phyloP scores from a whole-genome alignment of 2,888 invertebrate species.

The Anorthoa munda region DNA sequence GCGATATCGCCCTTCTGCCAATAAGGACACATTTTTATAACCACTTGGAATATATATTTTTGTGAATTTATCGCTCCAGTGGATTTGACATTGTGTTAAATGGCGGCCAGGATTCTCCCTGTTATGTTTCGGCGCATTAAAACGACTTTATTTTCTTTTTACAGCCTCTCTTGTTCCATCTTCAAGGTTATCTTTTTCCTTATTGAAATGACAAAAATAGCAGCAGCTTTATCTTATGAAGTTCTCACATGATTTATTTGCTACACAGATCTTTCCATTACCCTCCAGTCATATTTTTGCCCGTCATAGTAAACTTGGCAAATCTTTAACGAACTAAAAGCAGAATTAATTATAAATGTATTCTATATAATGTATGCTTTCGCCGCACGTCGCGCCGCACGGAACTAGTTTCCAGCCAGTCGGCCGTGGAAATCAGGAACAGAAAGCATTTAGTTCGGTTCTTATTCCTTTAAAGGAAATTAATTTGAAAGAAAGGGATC shows the following conservation, averaged over 20 bases:
- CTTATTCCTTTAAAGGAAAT: slow-evolving; percentile 1
- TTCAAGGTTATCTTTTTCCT: slow-evolving; percentile 13
- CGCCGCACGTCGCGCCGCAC: neutral
- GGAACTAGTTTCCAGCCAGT: neutral
- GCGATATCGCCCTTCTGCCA: slow-evolving; percentile 20
- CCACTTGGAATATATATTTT: slow-evolving; percentile 31
- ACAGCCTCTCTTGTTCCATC: neutral
- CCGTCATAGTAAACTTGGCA: neutral
- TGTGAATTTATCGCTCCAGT: slow-evolving; percentile 12
- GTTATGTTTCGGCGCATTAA: slow-evolving; percentile 1
- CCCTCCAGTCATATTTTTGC: neutral
- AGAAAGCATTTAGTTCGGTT: neutral
- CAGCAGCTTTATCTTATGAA: neutral
- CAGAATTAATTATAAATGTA: slow-evolving; percentile 12
- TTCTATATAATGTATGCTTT: no score
- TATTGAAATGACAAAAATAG: slow-evolving; percentile 14
- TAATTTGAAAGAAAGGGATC: slow-evolving; percentile 7
- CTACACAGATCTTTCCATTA: neutral
- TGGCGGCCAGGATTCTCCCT: neutral
- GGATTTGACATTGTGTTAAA: slow-evolving; percentile 18
- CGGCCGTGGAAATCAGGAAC: slow-evolving; percentile 4
- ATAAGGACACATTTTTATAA: slow-evolving; percentile 35
- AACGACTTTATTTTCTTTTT: slow-evolving; percentile 18
- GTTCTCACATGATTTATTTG: neutral
- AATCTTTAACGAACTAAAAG: slow-evolving; percentile 1